Conservation (phyloP, 1,140 invertebrate species). For the Cydia fagiglandana region DNA sequence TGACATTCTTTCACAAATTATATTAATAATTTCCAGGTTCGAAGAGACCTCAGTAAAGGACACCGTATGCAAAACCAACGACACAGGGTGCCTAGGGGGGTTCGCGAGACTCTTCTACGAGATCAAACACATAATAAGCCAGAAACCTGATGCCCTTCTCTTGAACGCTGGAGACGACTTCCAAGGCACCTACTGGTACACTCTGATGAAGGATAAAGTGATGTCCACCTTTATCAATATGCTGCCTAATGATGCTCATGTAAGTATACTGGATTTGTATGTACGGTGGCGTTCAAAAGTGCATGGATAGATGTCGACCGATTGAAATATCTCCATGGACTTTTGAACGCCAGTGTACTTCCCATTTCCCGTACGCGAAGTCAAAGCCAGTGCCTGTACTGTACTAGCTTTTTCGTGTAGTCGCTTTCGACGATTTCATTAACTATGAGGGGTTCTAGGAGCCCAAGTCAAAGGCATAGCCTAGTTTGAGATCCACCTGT, state of each 20-base stretch:
- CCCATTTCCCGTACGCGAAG: no score
- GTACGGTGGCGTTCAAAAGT: no score
- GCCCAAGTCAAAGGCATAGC: no score
- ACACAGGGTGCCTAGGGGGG: slow-evolving; percentile 81
- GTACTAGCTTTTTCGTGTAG: no score
- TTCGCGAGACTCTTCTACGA: slow-evolving; percentile 81
- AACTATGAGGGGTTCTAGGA: no score
- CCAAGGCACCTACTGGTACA: slow-evolving; percentile 89
- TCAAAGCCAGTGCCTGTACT: no score
- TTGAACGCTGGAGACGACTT: slow-evolving; percentile 88
- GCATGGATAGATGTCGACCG: no score
- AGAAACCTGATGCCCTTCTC: slow-evolving; percentile 81
- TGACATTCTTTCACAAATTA: no score
- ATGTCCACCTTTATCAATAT: slow-evolving; percentile 85
- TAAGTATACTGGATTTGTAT: slow-evolving; percentile 72
- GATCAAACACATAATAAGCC: slow-evolving; percentile 76
- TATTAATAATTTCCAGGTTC: slow-evolving; percentile 44
- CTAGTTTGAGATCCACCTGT: no score
- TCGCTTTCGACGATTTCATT: no score
- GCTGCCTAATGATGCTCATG: slow-evolving; percentile 86
- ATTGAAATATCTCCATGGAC: no score
- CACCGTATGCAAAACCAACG: slow-evolving; percentile 60
- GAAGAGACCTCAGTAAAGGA: slow-evolving; percentile 55
- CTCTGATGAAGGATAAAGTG: slow-evolving; percentile 83
- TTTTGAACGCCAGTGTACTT: no score